Evolutionary conservation across 2,113 vertebrate species (phyloP), one percentile per base, ranked within the genome.

Genomic region (Cololabis saira): DNA sequence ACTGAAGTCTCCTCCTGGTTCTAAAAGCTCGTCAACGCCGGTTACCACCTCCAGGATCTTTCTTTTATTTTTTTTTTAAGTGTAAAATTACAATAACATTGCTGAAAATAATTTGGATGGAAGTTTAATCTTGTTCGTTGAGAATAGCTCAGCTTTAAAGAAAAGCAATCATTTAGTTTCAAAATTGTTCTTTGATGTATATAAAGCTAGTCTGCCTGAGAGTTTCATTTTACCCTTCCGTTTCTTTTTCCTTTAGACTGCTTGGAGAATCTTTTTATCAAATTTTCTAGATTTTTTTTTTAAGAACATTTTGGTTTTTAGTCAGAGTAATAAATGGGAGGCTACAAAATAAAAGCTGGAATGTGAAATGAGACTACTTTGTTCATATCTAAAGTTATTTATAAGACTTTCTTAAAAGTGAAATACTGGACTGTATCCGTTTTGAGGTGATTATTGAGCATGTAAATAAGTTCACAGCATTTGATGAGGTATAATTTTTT

Each of bases 311-410:
- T 58, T 18, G 41, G n/a, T 49, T 55, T 73, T 78, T 67, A 51
- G 80, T 62, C 55, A 73, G 17, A 33, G 58, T 74, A 80, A 74
- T 72, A 53, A 86, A 79, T 61, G 69, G 80, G 69, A 67, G 52
- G 59, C 15, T 74, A 59, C 66, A 71, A 75, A 62, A 50, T 45
- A 68, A 48, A 47, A 56, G 48, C 40, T 53, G 55, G 71, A 86
- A 92, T 92, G 89, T 92, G 90, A 92, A 92, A 73, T 40, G 62
- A 83, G 85, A 89, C 86, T 86, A 90, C 83, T 90, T 87, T 88
- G 65, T 76, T 87, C 60, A 83, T 83, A 86, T 76, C 63, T 71
- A 79, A 37, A 74, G 71, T 66, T 91, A 93, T 93, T 92, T 93
- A 92, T 93, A 64, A 88, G 62, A 74, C 49, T 78, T 80, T 69